A percentile compares a stretch with the other conserved stretches of the same genome.
These are phyloP conservation scores for Orientallactaga bullata DNA, from an alignment of 2,113 vertebrate species.

Conservation along the genomic window DNA sequence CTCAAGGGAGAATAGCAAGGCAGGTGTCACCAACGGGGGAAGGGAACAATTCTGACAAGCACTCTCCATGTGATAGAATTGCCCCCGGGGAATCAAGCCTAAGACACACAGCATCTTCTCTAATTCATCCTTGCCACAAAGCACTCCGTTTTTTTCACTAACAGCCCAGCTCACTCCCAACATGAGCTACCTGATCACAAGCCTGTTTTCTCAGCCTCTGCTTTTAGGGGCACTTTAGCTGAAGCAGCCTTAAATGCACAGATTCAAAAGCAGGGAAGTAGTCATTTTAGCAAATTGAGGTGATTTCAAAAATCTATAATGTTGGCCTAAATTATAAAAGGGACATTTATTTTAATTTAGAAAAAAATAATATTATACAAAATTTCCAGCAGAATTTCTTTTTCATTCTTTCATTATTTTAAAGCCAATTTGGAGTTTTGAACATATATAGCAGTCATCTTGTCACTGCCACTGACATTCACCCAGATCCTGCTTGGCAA, in stretches of 20 bases:
- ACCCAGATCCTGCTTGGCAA: background rate
- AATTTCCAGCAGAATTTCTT: constrained; percentile 16
- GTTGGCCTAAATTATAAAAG: background rate
- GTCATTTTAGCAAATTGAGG: constrained; percentile 32
- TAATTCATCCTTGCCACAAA: rapidly evolving
- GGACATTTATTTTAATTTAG: constrained; percentile 28
- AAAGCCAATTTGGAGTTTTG: constrained; percentile 8
- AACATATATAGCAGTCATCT: background rate
- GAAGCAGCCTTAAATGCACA: background rate
- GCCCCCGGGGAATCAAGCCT: rapidly evolving
- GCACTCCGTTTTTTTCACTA: background rate
- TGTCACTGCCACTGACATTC: background rate
- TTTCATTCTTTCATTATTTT: constrained; percentile 43
- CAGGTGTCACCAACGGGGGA: rapidly evolving
- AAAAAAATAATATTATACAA: background rate
- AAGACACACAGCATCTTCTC: background rate
- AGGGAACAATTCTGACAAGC: background rate
- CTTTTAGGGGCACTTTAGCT: background rate
- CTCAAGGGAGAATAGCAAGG: background rate
- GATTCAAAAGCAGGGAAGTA: background rate
- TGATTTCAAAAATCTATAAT: background rate
- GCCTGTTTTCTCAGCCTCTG: background rate
- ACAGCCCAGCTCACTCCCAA: background rate
- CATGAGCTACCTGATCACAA: too few species aligned
- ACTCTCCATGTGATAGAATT: background rate